Percentiles rank a stretch among this genome's conserved stretches.
Evolutionary conservation across 1,140 invertebrate genomes (phyloP).

Genomic region (Andricus grossulariae): DNA sequence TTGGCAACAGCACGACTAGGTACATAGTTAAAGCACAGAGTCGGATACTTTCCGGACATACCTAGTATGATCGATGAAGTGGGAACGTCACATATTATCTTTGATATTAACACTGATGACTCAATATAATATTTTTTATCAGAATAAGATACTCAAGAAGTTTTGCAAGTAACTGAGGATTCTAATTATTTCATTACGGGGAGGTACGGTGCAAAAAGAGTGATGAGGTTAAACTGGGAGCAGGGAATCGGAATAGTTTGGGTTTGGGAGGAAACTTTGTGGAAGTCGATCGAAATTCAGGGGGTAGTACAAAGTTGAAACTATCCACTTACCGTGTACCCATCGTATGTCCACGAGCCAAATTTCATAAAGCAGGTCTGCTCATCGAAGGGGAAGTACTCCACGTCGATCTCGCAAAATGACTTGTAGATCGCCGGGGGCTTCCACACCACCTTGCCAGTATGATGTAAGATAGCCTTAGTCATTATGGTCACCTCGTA

Average conservation of each 20-base stretch:
- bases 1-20: no score
- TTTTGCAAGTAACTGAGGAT: no score
- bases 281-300: not conserved
- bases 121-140: no score
- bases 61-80: no score
- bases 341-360: constrained; percentile 96
- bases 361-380: constrained; percentile 99
- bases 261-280: not conserved
- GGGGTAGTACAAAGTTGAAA: not conserved
- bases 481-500: constrained; percentile 99
- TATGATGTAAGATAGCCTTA: constrained; percentile 93
- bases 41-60: no score
- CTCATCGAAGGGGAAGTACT: constrained; percentile 97
- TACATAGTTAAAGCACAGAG: no score
- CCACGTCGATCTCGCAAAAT: constrained; percentile 97
- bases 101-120: no score
- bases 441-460: constrained; percentile 96
- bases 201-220: not conserved
- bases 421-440: constrained; percentile 99
- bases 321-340: constrained; percentile 84
- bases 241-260: constrained; percentile 11
- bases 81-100: no score
- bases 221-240: not conserved
- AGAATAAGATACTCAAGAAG: no score
- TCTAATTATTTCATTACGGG: not conserved